Evolutionary conservation across 2,113 vertebrate genomes (phyloP), one percentile per base, ranked within the genome.

Genomic region (Oreocharis arfaki): DNA sequence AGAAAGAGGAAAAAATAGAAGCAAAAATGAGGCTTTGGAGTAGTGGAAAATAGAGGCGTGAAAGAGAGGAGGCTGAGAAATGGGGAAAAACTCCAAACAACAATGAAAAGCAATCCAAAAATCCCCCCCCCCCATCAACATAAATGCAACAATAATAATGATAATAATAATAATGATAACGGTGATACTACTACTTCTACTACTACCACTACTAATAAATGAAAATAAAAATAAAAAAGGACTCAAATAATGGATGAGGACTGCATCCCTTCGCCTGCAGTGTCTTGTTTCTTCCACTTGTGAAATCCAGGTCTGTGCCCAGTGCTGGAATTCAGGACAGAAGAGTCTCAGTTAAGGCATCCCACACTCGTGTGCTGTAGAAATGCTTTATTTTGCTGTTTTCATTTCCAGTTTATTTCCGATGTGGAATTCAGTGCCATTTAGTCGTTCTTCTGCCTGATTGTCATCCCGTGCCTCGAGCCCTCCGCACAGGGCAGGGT

Each of bases 361-460:
- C 67, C 59, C 46, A 28, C 5, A 0, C 20, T 27, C 6, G 1
- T 0, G 10, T 11, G 4, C 35, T 24, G 23, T 4, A 19, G 24
- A 57, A 57, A 71, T 11, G 16, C 23, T 46, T 57, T 16, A 37
- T n/a, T 71, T 61, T 11, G 7, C 47, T 26, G 7, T 11, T 76
- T 49, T 3, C 7, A 30, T 71, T 17, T 28, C 30, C 28, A 22
- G 22, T 46, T 76, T 50, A 26, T 24, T 78, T 78, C 13, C 28
- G 30, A 7, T 35, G 37, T 20, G 61, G 24, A 39, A 53, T 33
- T 20, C 10, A 24, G 53, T 30, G 28, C 22, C 27, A 3, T 46
- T 49, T 37, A 33, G 27, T 11, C 1, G 0, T 24, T 57, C 11
- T 22, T 12, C 39, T 63, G 64, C 24, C 71, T 49, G 82, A n/a